Evolutionary conservation across 2,113 vertebrate species (phyloP).

Genomic region (Pica pica): DNA sequence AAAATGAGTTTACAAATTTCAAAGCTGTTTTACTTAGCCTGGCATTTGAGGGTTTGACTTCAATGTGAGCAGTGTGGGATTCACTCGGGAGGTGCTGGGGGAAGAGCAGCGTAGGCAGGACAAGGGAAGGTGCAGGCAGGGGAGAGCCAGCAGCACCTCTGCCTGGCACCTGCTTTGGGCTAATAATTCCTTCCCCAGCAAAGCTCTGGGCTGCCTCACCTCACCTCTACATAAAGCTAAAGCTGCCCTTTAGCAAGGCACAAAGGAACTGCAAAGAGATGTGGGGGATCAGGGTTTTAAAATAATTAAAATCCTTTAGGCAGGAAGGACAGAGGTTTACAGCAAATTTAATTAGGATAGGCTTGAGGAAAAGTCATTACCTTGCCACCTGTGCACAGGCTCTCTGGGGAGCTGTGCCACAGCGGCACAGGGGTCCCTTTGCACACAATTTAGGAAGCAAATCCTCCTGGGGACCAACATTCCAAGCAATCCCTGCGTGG

Average conservation of each 20-base stretch:
- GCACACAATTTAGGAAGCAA: background rate
- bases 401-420: background rate
- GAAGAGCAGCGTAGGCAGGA: background rate
- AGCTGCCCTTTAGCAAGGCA: background rate
- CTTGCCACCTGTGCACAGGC: background rate
- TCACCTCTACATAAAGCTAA: background rate
- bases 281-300: background rate
- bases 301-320: conserved; percentile 41
- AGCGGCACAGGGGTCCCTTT: background rate
- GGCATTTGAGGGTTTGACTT: background rate
- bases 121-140: background rate
- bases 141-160: background rate
- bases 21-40: conserved; percentile 17
- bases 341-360: conserved; percentile 44
- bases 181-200: background rate
- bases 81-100: background rate
- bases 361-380: conserved; percentile 22
- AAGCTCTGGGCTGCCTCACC: background rate
- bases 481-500: fast-evolving
- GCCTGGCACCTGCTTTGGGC: background rate
- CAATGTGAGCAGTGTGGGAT: background rate
- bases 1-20: conserved; percentile 45
- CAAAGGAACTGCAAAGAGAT: background rate
- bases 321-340: background rate
- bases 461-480: background rate